Base-by-base conservation (phyloP, 2,888 invertebrate genomes). In the Synergus japonicus region DNA sequence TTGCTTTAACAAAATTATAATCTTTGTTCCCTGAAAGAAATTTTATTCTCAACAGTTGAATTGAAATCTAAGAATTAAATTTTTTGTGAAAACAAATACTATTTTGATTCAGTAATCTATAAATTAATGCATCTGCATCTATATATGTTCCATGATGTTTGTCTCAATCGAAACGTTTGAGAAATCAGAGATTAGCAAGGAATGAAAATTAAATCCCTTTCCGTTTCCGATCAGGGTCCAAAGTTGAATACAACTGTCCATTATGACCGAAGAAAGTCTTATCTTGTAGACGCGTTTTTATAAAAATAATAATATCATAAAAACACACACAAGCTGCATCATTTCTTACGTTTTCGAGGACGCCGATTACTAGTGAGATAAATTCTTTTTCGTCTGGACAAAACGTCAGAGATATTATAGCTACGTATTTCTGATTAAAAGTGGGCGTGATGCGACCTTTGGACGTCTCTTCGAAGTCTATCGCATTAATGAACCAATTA, bases 391-490 rank as follows among this genome's bases (percentile, higher is more conserved):
- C 10, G 73, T 18, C 73, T 54, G 37, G 41, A n/a, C 73, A 37
- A 73, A 54, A 73, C 73, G 73, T 73, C 73, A 54, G 15, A 73
- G 73, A 73, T 73, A 73, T 29, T 22, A 2, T 12, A 37, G 54
- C 15, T 49, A 73, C 73, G 73, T 54, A 54, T 54, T 73, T 54
- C 5, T n/a, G 73, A 73, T 73, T 41, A 73, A 73, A 41, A 73
- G 54, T 41, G 54, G 73, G 73, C 73, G 73, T 73, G 54, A 49
- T 73, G 54, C 54, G 73, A 73, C 54, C 49, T 73, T 54, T 73
- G 54, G 41, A 49, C 15, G 54, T 29, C 37, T 49, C n/a, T 54
- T n/a, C 46, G 54, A 69, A 37, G 73, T 49, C 49, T 73, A 54
- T 29, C 9, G 9, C 46, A 49, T 37, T 54, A 37, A 44, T 44